Percentiles rank a stretch among this genome's conserved stretches.
Evolutionary conservation across 2,797 vertebrate species (phyloP).

Genomic region (Macrochelys suwanniensis): DNA sequence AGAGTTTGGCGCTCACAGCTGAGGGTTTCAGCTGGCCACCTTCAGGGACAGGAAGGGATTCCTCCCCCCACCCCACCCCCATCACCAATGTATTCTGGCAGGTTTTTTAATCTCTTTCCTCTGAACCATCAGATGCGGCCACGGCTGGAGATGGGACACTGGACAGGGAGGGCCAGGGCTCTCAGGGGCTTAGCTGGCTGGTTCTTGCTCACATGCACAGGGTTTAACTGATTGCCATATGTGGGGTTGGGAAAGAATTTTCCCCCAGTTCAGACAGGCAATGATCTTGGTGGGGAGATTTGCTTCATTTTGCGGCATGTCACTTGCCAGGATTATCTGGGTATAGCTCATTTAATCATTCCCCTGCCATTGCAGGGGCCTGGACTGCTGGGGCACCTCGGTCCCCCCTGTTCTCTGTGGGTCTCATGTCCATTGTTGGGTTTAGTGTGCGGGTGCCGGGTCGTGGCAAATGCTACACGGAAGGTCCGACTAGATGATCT

Average conservation of each 20-base stretch:
- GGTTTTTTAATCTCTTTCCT: neutral
- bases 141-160: neutral
- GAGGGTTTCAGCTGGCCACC: too few species aligned
- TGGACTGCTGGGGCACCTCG: neutral
- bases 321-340: neutral
- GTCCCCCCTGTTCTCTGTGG: neutral
- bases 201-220: neutral
- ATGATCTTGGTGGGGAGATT: neutral
- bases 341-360: neutral
- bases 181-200: neutral
- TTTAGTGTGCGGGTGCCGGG: neutral
- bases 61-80: too few species aligned
- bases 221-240: neutral
- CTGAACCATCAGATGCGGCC: neutral
- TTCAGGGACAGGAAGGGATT: neutral
- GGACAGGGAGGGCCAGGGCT: neutral
- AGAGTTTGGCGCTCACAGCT: neutral
- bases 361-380: neutral
- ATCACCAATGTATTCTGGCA: neutral
- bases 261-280: neutral
- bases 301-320: neutral
- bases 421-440: neutral
- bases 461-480: neutral
- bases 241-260: neutral
- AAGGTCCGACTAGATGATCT: neutral